These are phyloP conservation scores for Drosophila neutralis DNA, from an alignment of 2,888 invertebrate species.

Conservation along the genomic window DNA sequence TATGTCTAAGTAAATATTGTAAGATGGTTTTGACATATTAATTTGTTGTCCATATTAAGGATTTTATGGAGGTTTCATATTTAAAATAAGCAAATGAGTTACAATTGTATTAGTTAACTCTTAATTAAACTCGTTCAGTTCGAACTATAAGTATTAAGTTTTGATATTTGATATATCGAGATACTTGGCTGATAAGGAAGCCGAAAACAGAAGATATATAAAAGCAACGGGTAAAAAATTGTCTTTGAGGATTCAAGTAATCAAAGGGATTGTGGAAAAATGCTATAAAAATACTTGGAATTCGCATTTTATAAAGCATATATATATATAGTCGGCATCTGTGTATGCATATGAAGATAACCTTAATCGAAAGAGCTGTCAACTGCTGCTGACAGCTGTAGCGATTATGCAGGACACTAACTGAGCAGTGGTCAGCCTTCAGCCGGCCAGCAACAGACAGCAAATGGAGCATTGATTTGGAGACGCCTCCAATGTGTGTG, in stretches of 20 bases:
- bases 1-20: background rate
- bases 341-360: conserved; percentile 1
- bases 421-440: conserved; percentile 18
- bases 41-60: background rate
- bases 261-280: background rate
- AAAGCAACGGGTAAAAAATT: background rate
- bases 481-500: conserved; percentile 19
- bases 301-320: background rate
- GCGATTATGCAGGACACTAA: conserved; percentile 23
- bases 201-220: background rate
- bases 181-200: too few relatives aligned
- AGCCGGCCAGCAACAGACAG: conserved; percentile 15
- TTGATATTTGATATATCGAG: too few relatives aligned
- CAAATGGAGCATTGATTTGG: conserved; percentile 25
- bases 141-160: too few relatives aligned
- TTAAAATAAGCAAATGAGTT: too few relatives aligned
- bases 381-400: conserved; percentile 27
- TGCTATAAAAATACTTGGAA: background rate
- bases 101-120: too few relatives aligned
- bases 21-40: too few relatives aligned
- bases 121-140: too few relatives aligned
- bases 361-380: conserved; percentile 9
- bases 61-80: background rate
- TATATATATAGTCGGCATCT: background rate
- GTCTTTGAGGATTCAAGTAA: background rate